These are phyloP conservation scores for Loriculus beryllinus DNA, from an alignment of 2,797 vertebrate species.

Conservation along the genomic window DNA sequence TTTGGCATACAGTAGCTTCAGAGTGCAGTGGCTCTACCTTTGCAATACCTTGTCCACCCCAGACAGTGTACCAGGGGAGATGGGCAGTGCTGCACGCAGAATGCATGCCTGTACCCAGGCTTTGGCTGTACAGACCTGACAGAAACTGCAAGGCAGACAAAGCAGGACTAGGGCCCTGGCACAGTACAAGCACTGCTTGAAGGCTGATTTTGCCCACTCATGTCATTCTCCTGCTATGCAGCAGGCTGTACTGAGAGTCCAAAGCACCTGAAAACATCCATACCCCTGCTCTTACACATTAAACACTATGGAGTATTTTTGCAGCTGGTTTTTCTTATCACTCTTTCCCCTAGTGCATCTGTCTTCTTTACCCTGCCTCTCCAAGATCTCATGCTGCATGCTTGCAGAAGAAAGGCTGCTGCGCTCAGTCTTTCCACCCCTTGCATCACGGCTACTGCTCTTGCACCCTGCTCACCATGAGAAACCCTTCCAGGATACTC, in stretches of 20 bases:
- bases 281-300: background rate
- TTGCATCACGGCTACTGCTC: background rate
- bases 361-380: background rate
- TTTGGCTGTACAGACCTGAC: background rate
- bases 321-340: background rate
- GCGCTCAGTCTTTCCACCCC: background rate
- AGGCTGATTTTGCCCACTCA: background rate
- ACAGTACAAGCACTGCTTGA: background rate
- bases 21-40: background rate
- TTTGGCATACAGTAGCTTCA: background rate
- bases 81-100: background rate
- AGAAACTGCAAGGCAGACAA: background rate
- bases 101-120: background rate
- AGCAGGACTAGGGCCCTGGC: background rate
- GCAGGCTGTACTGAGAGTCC: background rate
- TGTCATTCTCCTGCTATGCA: background rate
- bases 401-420: background rate
- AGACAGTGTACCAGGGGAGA: background rate
- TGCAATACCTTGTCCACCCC: background rate
- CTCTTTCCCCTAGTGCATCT: fast-evolving
- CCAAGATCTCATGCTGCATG: background rate
- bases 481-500: background rate
- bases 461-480: fast-evolving
- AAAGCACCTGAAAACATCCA: background rate
- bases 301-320: background rate